Evolutionary conservation across 2,797 vertebrate genomes (phyloP).

Genomic region (Leontopithecus rosalia): DNA sequence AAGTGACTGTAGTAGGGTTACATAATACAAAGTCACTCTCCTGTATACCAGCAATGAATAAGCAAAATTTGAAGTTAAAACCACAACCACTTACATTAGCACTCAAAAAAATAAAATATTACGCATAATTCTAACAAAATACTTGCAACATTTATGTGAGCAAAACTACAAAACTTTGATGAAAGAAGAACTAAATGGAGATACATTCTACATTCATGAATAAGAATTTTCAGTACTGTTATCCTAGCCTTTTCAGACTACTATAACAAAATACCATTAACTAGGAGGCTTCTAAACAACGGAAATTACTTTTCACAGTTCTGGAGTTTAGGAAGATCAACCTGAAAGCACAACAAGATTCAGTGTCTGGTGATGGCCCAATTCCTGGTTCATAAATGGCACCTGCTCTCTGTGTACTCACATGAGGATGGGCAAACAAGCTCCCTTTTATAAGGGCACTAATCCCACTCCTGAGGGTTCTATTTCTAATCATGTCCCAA

Average conservation of each 20-base stretch:
- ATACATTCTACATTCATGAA: neutral
- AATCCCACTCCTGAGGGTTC: neutral
- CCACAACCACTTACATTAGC: neutral
- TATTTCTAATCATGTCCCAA: neutral
- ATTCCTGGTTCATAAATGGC: neutral
- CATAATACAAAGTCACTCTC: neutral
- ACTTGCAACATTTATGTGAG: neutral
- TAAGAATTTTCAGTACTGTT: neutral
- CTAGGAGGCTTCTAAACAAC: neutral
- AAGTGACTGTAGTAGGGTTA: neutral
- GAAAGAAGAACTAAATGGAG: neutral
- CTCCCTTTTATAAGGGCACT: neutral
- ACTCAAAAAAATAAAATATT: neutral
- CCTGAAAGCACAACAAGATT: neutral
- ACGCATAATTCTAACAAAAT: neutral
- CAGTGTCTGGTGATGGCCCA: neutral
- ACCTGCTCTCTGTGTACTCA: neutral
- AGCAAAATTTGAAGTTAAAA: neutral
- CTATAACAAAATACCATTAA: neutral
- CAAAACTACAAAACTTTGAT: neutral
- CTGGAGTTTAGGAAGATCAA: neutral
- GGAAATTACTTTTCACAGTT: neutral
- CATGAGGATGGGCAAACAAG: neutral
- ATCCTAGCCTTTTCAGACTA: neutral
- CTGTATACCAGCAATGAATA: neutral